Evolutionary conservation across 2,113 vertebrate species (phyloP), one percentile per base, ranked within the genome.

Genomic region (Erythrocercus mccallii): DNA sequence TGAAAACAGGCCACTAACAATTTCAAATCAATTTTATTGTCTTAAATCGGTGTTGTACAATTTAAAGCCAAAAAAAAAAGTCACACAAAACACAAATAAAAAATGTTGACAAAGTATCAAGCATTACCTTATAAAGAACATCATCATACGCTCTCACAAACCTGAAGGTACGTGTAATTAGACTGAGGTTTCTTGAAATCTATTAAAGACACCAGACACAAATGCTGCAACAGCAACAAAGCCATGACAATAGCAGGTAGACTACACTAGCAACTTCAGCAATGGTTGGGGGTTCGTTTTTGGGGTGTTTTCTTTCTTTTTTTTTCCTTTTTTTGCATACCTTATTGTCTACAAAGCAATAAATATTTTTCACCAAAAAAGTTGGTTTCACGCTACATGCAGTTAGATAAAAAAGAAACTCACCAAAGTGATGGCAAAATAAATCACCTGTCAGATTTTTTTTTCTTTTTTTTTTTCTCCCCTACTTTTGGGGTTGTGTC

Each of bases 11-110:
- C 40, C 72, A 8, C 48, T 88, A 96, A 97, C 94, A 95, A 97
- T 97, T 97, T 95, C 97, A 97, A 96, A 97, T 96, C 87, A 12
- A 45, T 97, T 97, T 98, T 98, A 98, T 98, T 98, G 96, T 86
- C 95, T 97, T 97, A 95, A 97, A 90, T 88, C 8, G 57, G 71
- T 92, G 77, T 70, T 51, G 96, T 97, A 98, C 96, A 97, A 91
- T 87, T 93, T 80, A 97, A 95, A 86, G 91, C 96, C 7, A 66
- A 95, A 78, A 83, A 77, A 74, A 68, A 81, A 80, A 18, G 61
- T 89, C 97, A 97, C 97, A 97, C 93, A 81, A 83, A 96, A 97
- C 84, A 94, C 82, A 94, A 94, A 87, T 94, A 90, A 82, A 69
- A 92, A 96, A 96, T 51, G 74, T 78, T 56, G 87, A 97, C 93